phyloP scores from a whole-genome alignment of 1,140 invertebrate species.

The Drosophila setifemur region DNA sequence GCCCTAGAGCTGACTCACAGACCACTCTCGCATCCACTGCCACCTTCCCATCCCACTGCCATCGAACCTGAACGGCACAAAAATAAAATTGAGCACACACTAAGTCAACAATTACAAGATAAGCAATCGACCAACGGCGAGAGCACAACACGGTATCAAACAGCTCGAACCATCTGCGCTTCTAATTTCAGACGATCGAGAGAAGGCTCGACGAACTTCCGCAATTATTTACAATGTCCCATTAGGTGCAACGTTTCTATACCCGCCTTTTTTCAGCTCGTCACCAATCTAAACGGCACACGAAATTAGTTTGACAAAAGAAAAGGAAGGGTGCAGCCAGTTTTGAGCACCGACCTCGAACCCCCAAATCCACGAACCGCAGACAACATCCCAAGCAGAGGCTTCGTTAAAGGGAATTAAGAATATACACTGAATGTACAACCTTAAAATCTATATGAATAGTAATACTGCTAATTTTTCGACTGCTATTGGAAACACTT shows the following conservation, averaged over 20 bases:
- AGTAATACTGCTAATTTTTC: too few species aligned
- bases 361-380: conserved; percentile 6
- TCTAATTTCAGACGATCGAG: conserved; percentile 61
- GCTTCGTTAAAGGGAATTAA: not conserved
- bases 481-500: too few species aligned
- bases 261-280: conserved; percentile 35
- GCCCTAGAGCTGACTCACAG: not conserved
- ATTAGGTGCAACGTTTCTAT: conserved; percentile 61
- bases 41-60: conserved; percentile 20
- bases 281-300: conserved; percentile 26
- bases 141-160: conserved; percentile 25
- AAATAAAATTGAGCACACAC: conserved; percentile 76
- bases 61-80: conserved; percentile 40
- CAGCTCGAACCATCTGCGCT: conserved; percentile 25
- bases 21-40: conserved; percentile 4
- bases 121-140: conserved; percentile 51
- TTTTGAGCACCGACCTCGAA: conserved; percentile 7
- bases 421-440: too few species aligned
- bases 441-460: too few species aligned
- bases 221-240: conserved; percentile 75
- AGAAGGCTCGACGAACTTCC: conserved; percentile 48
- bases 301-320: conserved; percentile 52
- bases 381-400: conserved; percentile 5
- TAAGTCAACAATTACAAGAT: conserved; percentile 80
- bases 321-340: conserved; percentile 50